These are phyloP conservation scores for Larimichthys crocea DNA, from an alignment of 2,113 vertebrate species.

Conservation along the genomic window DNA sequence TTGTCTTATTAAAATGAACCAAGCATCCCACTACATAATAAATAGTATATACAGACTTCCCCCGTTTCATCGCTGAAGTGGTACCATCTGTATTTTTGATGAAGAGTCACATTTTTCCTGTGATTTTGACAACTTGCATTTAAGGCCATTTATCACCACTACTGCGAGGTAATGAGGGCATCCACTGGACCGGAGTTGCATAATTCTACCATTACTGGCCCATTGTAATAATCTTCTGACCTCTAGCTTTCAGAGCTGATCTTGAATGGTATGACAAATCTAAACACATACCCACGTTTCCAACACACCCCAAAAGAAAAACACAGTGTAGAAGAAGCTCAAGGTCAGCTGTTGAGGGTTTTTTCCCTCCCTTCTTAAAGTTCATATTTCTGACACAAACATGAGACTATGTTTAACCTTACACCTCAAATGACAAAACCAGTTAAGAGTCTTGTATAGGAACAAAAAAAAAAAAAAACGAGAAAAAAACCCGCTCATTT, in stretches of 20 bases:
- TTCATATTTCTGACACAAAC: conserved; percentile 40
- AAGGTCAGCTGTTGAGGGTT: conserved; percentile 53
- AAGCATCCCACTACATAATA: conserved; percentile 53
- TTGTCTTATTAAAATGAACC: conserved; percentile 52
- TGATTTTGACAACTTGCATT: conserved; percentile 81
- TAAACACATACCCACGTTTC: conserved; percentile 49
- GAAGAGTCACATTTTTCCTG: conserved; percentile 73
- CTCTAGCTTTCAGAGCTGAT: conserved; percentile 82
- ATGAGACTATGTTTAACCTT: conserved; percentile 9
- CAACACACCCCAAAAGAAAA: conserved; percentile 53
- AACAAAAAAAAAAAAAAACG: neutral
- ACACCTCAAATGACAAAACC: neutral
- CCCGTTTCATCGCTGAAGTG: conserved; percentile 52
- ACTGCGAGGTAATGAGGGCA: conserved; percentile 78
- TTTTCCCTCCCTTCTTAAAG: neutral
- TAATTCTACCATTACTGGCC: conserved; percentile 83
- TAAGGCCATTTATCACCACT: conserved; percentile 79
- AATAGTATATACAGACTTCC: conserved; percentile 44
- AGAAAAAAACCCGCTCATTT: neutral
- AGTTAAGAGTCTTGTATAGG: neutral
- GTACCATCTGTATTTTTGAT: conserved; percentile 81
- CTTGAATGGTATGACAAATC: conserved; percentile 81
- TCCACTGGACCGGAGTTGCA: conserved; percentile 79
- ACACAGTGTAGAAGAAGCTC: conserved; percentile 46
- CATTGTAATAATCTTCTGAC: conserved; percentile 84